Percentiles rank a stretch among this genome's conserved stretches.
phyloP scores from a whole-genome alignment of 2,888 invertebrate species.

The Drosophila tripunctata region DNA sequence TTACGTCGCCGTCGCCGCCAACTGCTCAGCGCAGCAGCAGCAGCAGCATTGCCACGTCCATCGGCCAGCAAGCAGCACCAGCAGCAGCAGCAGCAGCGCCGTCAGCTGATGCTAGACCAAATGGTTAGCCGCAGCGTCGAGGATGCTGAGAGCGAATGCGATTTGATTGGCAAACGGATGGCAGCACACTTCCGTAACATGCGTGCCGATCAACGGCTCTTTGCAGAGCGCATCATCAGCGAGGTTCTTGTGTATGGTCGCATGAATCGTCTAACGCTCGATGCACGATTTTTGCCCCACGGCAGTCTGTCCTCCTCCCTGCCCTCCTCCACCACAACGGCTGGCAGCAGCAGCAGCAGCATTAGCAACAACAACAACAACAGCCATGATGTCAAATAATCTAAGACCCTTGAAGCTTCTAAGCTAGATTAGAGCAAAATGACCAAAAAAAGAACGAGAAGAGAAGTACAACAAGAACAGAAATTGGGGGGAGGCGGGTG shows the following conservation, averaged over 20 bases:
- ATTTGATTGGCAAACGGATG: slow-evolving; percentile 63
- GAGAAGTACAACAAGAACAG: too few species aligned
- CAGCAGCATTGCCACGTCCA: background rate
- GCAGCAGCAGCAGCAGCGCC: background rate
- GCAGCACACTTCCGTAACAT: slow-evolving; percentile 66
- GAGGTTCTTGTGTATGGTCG: slow-evolving; percentile 65
- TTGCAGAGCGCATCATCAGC: slow-evolving; percentile 63
- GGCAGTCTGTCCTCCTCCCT: background rate
- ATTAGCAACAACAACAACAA: background rate
- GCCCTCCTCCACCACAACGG: background rate
- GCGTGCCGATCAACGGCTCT: slow-evolving; percentile 65
- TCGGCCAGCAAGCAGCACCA: too few species aligned
- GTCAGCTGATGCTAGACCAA: slow-evolving; percentile 19
- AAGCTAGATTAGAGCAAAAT: background rate
- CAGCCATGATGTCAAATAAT: slow-evolving; percentile 6
- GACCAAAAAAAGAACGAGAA: background rate
- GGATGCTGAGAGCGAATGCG: slow-evolving; percentile 58
- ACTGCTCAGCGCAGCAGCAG: slow-evolving; percentile 6
- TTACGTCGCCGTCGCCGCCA: slow-evolving; percentile 15
- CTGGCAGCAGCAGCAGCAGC: background rate
- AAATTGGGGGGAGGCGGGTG: background rate
- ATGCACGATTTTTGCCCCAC: slow-evolving; percentile 53
- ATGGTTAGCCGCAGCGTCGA: slow-evolving; percentile 17
- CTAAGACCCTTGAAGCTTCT: background rate
- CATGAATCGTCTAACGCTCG: slow-evolving; percentile 59